Conservation (phyloP, 2,113 vertebrate species). For the Dicerorhinus sumatrensis region DNA sequence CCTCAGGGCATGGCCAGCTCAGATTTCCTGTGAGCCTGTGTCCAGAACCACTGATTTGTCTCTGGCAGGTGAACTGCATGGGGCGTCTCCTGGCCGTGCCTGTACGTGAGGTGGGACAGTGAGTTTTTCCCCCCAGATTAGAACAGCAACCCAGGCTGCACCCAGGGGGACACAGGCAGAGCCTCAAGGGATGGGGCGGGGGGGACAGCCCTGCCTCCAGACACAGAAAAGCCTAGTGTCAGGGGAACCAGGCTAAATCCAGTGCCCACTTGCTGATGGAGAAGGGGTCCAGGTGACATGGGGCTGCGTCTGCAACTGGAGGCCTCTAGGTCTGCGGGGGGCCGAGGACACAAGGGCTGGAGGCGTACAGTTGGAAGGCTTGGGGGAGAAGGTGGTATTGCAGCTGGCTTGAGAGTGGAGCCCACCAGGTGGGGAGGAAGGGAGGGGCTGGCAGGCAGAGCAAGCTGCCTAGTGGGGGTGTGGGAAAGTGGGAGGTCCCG, state of each 20-base stretch:
- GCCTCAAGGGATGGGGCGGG: background rate
- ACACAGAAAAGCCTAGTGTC: background rate
- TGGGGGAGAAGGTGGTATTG: no score
- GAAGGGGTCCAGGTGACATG: background rate
- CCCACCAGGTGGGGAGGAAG: no score
- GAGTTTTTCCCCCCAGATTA: background rate
- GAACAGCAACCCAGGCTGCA: background rate
- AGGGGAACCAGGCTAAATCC: background rate
- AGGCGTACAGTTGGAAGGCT: background rate
- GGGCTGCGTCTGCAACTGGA: background rate
- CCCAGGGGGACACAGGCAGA: background rate
- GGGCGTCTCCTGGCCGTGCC: background rate
- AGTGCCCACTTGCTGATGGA: background rate
- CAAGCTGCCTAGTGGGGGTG: background rate
- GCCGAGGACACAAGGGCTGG: background rate
- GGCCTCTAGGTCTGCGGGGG: background rate
- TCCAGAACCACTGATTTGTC: background rate
- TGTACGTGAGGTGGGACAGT: background rate
- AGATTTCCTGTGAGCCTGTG: background rate
- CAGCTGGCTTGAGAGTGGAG: background rate
- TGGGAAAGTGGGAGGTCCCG: no score
- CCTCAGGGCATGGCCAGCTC: background rate
- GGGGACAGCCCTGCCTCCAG: background rate
- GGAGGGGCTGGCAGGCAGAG: background rate
- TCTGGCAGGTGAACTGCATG: background rate